phyloP scores from a whole-genome alignment of 2,797 vertebrate genomes.

The Austrolebias charrua region DNA sequence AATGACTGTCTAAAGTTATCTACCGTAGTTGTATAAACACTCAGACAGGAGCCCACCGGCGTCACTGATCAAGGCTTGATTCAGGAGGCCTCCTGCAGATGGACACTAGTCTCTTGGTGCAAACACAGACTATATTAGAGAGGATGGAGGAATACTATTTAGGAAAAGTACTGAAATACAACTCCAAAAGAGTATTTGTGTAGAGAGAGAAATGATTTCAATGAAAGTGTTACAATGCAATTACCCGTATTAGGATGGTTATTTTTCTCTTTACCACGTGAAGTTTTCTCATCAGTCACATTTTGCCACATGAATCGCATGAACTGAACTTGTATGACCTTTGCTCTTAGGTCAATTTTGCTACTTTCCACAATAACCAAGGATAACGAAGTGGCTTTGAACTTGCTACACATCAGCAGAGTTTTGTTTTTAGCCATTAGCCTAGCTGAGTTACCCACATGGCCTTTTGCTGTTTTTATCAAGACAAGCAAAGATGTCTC shows the following conservation, averaged over 20 bases:
- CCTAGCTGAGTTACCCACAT: not conserved
- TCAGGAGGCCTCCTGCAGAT: conserved; percentile 23
- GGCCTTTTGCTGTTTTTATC: not conserved
- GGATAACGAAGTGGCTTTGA: not conserved
- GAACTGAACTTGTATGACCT: not conserved
- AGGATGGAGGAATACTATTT: conserved; percentile 11
- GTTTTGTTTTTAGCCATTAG: not conserved
- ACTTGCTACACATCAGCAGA: not conserved
- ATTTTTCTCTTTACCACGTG: not conserved
- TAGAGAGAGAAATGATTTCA: not conserved
- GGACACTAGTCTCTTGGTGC: conserved; percentile 29
- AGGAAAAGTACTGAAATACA: conserved; percentile 25
- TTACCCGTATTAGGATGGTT: conserved; percentile 24
- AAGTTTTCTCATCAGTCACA: not conserved
- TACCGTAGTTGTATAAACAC: conserved; percentile 36
- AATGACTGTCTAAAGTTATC: conserved; percentile 68
- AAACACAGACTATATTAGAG: conserved; percentile 13
- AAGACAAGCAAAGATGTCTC: conserved; percentile 16
- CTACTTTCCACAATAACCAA: not conserved
- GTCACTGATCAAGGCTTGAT: conserved; percentile 10
- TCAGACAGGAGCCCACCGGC: conserved; percentile 27
- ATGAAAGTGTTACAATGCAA: not conserved
- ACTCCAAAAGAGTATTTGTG: not conserved
- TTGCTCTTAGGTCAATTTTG: not conserved
- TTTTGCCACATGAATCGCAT: not conserved